phyloP scores from a whole-genome alignment of 2,113 vertebrate species.

The Polypterus senegalus region DNA sequence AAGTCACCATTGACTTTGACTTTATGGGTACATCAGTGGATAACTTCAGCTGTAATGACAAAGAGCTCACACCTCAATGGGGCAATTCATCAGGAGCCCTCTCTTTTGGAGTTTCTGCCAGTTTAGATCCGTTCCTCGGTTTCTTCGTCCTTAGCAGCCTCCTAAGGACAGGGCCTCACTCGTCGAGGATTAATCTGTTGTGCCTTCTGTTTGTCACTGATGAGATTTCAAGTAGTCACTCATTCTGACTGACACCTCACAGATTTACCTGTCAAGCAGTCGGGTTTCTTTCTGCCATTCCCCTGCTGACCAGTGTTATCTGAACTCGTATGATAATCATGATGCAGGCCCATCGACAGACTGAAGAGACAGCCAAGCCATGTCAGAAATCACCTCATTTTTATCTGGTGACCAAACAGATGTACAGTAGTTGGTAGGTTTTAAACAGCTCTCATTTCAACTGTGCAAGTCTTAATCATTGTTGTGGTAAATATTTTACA shows the following conservation, averaged over 20 bases:
- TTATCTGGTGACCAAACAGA: too few relatives aligned
- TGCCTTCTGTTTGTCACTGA: constrained; percentile 13
- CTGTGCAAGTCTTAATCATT: too few relatives aligned
- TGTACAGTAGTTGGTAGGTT: too few relatives aligned
- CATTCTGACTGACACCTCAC: constrained; percentile 9
- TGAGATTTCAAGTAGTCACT: constrained; percentile 6
- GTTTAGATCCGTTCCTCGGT: neutral
- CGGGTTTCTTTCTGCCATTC: neutral
- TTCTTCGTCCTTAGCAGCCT: too few relatives aligned
- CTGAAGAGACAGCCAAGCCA: too few relatives aligned
- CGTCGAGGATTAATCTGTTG: constrained; percentile 7
- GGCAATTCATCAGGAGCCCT: constrained; percentile 4
- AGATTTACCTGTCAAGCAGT: neutral
- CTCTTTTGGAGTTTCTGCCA: neutral
- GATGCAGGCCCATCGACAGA: neutral
- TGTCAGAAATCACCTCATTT: too few relatives aligned
- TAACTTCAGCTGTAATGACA: neutral
- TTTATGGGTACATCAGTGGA: neutral
- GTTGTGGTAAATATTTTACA: too few relatives aligned
- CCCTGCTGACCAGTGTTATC: neutral
- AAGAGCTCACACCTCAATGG: neutral
- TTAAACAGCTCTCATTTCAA: too few relatives aligned
- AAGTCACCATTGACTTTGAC: too few relatives aligned
- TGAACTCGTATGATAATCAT: constrained; percentile 22
- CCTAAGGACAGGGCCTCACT: neutral